Percentiles rank a stretch among this genome's conserved stretches.
phyloP scores from a whole-genome alignment of 1,140 invertebrate species.

The Hyposmocoma kahamanoa region DNA sequence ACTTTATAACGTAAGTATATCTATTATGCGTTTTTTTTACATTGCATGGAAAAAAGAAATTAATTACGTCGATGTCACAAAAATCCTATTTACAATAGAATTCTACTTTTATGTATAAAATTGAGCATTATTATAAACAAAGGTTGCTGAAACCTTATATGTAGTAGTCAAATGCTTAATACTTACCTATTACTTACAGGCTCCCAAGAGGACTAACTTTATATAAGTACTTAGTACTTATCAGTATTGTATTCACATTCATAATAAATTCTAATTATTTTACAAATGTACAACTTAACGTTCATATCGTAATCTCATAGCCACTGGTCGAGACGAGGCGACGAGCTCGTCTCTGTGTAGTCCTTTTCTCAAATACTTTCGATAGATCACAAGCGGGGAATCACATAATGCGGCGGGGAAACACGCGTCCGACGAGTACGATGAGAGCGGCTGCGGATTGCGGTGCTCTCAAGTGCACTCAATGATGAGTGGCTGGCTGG shows the following conservation, averaged over 20 bases:
- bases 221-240: conserved; percentile 68
- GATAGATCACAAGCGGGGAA: conserved; percentile 56
- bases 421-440: conserved; percentile 29
- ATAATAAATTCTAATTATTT: conserved; percentile 29
- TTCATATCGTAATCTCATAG: conserved; percentile 66
- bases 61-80: conserved; percentile 45
- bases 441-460: conserved; percentile 11
- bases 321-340: conserved; percentile 47
- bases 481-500: conserved; percentile 89
- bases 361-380: conserved; percentile 47
- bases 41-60: conserved; percentile 25
- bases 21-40: conserved; percentile 6
- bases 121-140: conserved; percentile 66
- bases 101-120: conserved; percentile 51
- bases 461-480: conserved; percentile 83
- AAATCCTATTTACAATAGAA: conserved; percentile 60
- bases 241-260: conserved; percentile 31
- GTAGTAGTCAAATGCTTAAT: conserved; percentile 45
- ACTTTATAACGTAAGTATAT: background rate
- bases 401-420: conserved; percentile 60
- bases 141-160: conserved; percentile 49
- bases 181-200: no score
- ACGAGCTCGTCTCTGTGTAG: conserved; percentile 34
- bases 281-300: conserved; percentile 61
- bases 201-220: conserved; percentile 28